phyloP scores from a whole-genome alignment of 1,140 invertebrate genomes.

The Sarcophaga bullata region DNA sequence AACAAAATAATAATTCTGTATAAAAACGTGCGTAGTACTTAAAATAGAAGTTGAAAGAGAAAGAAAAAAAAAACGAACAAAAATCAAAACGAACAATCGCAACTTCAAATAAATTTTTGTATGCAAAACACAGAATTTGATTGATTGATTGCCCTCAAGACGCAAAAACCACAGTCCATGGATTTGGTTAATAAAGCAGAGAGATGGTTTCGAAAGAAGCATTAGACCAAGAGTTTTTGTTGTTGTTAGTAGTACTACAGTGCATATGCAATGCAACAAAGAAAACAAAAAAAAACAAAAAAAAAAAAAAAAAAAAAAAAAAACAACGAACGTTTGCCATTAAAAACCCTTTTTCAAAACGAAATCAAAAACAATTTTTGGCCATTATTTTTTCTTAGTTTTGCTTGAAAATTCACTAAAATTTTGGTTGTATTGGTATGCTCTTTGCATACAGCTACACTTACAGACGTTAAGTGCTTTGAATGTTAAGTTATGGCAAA shows the following conservation, averaged over 20 bases:
- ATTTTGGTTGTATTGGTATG: constrained; percentile 12
- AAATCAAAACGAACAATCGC: neutral
- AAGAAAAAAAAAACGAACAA: neutral
- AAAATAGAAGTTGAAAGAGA: constrained; percentile 27
- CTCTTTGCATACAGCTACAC: neutral
- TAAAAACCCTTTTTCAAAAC: constrained; percentile 3
- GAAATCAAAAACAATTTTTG: neutral
- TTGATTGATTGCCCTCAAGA: constrained; percentile 30
- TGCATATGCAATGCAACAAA: neutral
- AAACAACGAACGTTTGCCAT: neutral
- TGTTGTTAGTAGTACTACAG: neutral
- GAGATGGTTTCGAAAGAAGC: neutral
- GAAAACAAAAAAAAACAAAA: neutral
- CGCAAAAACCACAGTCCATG: neutral
- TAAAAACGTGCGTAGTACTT: constrained; percentile 27
- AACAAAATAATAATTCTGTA: neutral
- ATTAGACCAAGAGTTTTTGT: neutral
- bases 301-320: neutral
- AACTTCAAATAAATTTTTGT: neutral
- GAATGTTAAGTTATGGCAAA: constrained; percentile 34
- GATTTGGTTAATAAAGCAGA: no score
- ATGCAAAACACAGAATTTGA: constrained; percentile 39
- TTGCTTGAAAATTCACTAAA: neutral
- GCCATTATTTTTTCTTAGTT: neutral
- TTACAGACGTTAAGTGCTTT: neutral